Evolutionary conservation across 2,113 vertebrate genomes (phyloP), one percentile per base, ranked within the genome.

Genomic region (Pachycephala philippinensis): DNA sequence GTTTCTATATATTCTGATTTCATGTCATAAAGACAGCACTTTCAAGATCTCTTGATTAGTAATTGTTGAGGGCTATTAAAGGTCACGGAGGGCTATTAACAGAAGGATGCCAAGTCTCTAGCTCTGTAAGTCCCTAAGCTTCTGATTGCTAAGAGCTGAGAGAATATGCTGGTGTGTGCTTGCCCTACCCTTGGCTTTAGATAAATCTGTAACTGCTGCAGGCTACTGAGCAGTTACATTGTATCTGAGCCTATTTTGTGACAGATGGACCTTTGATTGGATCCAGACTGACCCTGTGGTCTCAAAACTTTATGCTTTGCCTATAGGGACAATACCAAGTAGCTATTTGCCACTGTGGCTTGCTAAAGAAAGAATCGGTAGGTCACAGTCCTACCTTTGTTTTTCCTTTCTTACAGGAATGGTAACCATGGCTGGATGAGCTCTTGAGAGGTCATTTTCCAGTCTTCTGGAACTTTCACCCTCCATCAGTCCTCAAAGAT

Each of bases 71-170:
- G 72, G 37, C 76, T 86, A 54, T 75, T 86, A 88, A 77, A 68
- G 88, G 66, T 95, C 88, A 84, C 0, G 1, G 76, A 93, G 45
- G 39, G 85, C 76, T 89, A 83, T 84, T 90, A 90, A 71, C 83
- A 92, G 80, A 89, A 66, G 63, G 72, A 91, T 93, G 68, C 56
- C 75, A 86, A 63, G 80, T 78, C 68, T 87, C 72, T 66, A 60
- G 72, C 86, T 89, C 84, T 75, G 4, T 84, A 95, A 90, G 28
- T 90, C 90, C 59, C 71, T 95, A 81, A 95, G 86, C 83, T 90
- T 75, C 80, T 87, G 86, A 86, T 78, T 69, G 60, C 72, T 84
- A 65, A 83, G 71, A 92, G 66, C 71, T 78, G 80, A 83, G 83
- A 70, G 40, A 76, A 37, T 56, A 17, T 59, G 71, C 82, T 85